A percentile compares a stretch with the other conserved stretches of the same genome.
Evolutionary conservation across 2,113 vertebrate species (phyloP).

Genomic region (Tor tambroides): DNA sequence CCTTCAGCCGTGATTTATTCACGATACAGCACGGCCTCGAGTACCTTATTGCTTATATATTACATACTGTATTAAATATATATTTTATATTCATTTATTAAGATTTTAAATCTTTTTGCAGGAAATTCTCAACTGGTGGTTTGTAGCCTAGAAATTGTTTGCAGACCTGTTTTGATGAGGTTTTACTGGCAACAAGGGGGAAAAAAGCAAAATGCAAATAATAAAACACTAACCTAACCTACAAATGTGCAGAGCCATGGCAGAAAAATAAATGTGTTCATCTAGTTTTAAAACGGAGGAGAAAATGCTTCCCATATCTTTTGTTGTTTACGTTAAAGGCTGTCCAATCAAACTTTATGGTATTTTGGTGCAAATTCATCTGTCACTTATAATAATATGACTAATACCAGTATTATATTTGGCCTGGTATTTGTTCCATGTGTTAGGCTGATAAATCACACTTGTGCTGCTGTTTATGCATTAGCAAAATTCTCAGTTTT

Average conservation of each 20-base stretch:
- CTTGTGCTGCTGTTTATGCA: neutral
- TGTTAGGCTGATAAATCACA: neutral
- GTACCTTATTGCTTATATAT: no score
- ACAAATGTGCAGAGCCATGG: neutral
- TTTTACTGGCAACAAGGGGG: neutral
- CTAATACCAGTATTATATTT: slow-evolving; percentile 6
- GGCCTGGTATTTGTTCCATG: neutral
- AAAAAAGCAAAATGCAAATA: neutral
- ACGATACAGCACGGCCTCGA: no score
- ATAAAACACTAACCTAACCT: neutral
- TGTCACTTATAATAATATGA: neutral
- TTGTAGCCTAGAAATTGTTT: neutral
- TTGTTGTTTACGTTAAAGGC: neutral
- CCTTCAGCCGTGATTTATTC: no score
- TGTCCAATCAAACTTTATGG: neutral
- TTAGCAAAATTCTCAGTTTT: slow-evolving; percentile 13
- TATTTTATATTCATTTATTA: no score
- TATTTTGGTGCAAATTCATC: neutral
- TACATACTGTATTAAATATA: no score
- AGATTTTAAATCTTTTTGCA: neutral
- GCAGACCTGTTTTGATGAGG: neutral
- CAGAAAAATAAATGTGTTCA: neutral
- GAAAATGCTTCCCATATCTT: neutral
- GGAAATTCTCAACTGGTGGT: neutral
- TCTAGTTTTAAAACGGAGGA: neutral